Base-by-base conservation (phyloP, 1,140 invertebrate species). In the Bacillus rossius region DNA sequence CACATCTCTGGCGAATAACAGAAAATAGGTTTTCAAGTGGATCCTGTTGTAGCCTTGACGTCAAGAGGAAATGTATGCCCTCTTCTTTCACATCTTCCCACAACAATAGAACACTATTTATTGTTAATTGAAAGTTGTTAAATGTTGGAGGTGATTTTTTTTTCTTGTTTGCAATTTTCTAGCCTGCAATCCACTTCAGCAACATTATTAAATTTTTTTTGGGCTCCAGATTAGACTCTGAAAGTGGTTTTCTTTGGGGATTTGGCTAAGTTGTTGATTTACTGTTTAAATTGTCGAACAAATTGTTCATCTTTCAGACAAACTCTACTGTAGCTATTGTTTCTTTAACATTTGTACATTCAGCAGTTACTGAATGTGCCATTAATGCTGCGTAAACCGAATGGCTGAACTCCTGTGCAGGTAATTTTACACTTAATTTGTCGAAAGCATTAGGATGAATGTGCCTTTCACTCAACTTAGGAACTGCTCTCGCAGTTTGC, bases 351-450 rank as follows among this genome's bases (percentile, higher is more conserved):
- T 19, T 20, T 45, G 17, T 45, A 13, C 17, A 25, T 25, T 45
- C 43, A 7, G 17, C 43, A 45, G 26, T 58, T 16, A 53, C 52
- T 10, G 55, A 42, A 54, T 56, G 62, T 5, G 65, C 60, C 49
- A 57, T 51, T 34, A 67, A 57, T 45, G 60, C 61, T 50, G 61
- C 63, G 42, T 61, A 61, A 37, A 67, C 61, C 13, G 65, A 60
- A 48, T 65, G 60, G 25, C 65, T 68, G 10, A 64, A 55, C 4
- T 64, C 60, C 57, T 67, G 65, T 7, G 61, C 55, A 1, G 54
- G 61, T 3, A 41, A 52, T 60, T 69, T 68, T 2, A 69, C 67
- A 8, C 49, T 42, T 61, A 69, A 68, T 56, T 64, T 61, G 42
- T 59, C 41, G 50, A 62, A 62, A 3, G 19, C 20, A 48, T 67